These are phyloP conservation scores for Piscicola geometra DNA, from an alignment of 2,888 invertebrate species.

Conservation along the genomic window DNA sequence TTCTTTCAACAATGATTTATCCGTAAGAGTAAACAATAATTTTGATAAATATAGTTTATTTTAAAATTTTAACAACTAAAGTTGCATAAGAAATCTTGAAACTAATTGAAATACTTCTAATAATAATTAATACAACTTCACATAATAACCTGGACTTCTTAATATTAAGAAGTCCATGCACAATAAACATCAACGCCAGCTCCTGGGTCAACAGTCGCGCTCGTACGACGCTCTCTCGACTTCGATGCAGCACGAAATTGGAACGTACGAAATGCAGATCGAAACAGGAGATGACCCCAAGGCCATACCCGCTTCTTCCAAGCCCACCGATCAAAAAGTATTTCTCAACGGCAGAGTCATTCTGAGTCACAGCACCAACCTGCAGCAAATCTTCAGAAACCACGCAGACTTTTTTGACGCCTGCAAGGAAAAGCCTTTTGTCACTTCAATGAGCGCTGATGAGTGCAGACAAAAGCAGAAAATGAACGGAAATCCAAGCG, in stretches of 20 bases:
- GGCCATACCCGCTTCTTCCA: constrained; percentile 1
- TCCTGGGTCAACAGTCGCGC: background rate
- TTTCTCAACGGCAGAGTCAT: constrained; percentile 30
- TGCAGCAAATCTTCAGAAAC: constrained; percentile 27
- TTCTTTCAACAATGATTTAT: background rate
- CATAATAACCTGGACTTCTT: background rate
- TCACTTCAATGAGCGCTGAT: background rate
- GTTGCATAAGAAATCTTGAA: background rate
- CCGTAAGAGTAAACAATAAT: too few species aligned
- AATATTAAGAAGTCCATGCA: too few species aligned
- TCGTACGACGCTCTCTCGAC: constrained; percentile 28
- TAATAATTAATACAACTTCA: background rate
- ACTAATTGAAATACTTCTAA: background rate
- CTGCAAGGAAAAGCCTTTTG: background rate
- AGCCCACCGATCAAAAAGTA: constrained; percentile 32
- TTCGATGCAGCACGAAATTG: background rate
- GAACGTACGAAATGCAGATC: background rate
- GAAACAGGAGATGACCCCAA: background rate
- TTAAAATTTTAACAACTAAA: background rate
- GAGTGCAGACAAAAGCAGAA: background rate
- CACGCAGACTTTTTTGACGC: constrained; percentile 21
- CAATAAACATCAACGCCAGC: background rate
- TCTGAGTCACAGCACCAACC: constrained; percentile 31
- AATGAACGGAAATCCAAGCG: background rate
- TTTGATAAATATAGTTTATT: too few species aligned